Evolutionary conservation across 2,888 invertebrate species (phyloP).

Genomic region (Venustoraphidia nigricollis): DNA sequence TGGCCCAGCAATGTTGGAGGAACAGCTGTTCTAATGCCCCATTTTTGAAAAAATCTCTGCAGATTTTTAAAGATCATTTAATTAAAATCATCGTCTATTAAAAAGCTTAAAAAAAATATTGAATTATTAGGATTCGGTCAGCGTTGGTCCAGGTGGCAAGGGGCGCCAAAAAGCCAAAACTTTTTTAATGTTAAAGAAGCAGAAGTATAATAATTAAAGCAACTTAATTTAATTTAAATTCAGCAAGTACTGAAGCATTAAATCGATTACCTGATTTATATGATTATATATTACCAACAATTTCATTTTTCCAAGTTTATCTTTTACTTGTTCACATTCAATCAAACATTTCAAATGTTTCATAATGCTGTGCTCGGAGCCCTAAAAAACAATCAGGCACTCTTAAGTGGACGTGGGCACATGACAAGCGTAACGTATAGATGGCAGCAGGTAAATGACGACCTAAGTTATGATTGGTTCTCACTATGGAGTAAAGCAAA

Average conservation of each 20-base stretch:
- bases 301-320: constrained; percentile 25
- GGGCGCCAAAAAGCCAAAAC: no score
- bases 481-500: no score
- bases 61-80: not conserved
- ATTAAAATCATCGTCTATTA: not conserved
- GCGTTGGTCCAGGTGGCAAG: no score
- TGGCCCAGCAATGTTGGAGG: not conserved
- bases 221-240: no score
- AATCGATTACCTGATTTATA: constrained; percentile 26
- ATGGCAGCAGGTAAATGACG: no score
- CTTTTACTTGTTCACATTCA: constrained; percentile 8
- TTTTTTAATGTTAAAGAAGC: no score
- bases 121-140: no score
- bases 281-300: constrained; percentile 31
- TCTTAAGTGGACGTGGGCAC: constrained; percentile 1
- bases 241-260: not conserved
- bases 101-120: no score
- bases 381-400: constrained; percentile 19
- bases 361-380: constrained; percentile 33
- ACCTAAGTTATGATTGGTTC: no score
- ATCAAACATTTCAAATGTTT: constrained; percentile 29
- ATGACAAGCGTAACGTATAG: no score
- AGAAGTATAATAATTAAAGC: no score
- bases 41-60: not conserved
- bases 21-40: not conserved